phyloP scores from a whole-genome alignment of 2,797 vertebrate genomes.

The Percopsis omiscomaycus region DNA sequence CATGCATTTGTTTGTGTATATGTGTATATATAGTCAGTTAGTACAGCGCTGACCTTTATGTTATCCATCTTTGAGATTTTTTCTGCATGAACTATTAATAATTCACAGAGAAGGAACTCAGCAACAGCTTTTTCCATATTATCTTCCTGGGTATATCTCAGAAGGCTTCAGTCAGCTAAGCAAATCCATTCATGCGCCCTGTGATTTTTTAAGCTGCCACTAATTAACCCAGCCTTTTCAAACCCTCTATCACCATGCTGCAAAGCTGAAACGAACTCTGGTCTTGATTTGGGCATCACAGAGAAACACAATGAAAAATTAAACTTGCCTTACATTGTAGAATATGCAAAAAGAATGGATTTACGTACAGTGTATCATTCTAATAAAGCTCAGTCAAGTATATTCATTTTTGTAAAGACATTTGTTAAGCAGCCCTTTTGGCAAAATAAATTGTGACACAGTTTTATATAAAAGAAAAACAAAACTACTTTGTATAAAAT shows the following conservation, averaged over 20 bases:
- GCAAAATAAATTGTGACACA: too few species aligned
- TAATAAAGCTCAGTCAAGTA: too few species aligned
- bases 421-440: too few species aligned
- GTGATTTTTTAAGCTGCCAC: slow-evolving; percentile 12
- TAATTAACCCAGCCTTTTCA: slow-evolving; percentile 14
- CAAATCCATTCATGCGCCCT: slow-evolving; percentile 7
- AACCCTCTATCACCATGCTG: not conserved
- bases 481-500: too few species aligned
- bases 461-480: too few species aligned
- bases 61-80: slow-evolving; percentile 49
- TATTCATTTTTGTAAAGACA: too few species aligned
- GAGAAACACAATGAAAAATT: not conserved
- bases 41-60: slow-evolving; percentile 34
- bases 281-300: slow-evolving; percentile 11
- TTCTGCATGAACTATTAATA: slow-evolving; percentile 52
- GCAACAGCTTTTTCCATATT: slow-evolving; percentile 7
- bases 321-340: not conserved
- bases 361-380: too few species aligned
- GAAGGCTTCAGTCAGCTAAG: slow-evolving; percentile 1
- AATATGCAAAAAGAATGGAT: too few species aligned
- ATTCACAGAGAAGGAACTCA: slow-evolving; percentile 21
- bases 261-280: slow-evolving; percentile 1
- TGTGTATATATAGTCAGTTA: slow-evolving; percentile 23
- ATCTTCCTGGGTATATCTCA: not conserved
- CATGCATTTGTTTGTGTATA: slow-evolving; percentile 2